Conservation (phyloP, 2,888 invertebrate genomes). For the Doris montereyensis region DNA sequence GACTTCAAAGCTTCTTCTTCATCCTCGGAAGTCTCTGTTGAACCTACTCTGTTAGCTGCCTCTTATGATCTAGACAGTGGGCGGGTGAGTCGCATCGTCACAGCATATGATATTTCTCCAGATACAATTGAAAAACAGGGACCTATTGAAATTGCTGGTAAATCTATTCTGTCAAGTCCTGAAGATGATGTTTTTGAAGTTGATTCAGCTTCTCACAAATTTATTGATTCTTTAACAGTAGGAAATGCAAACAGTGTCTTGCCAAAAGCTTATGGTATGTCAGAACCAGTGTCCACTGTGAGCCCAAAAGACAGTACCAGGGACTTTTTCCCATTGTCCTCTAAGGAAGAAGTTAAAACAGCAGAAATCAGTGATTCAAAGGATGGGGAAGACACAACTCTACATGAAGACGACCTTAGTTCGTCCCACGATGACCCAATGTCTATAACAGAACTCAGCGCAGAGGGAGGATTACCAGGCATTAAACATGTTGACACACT, state of each 20-base stretch:
- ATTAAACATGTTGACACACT: too few relatives aligned
- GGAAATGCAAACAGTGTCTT: constrained; percentile 48
- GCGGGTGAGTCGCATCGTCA: constrained; percentile 73
- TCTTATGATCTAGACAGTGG: constrained; percentile 81
- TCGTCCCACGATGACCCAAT: constrained; percentile 69
- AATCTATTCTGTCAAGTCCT: constrained; percentile 71
- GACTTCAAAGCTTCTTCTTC: constrained; percentile 74
- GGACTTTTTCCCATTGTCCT: neutral
- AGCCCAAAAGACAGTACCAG: neutral
- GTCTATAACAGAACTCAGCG: constrained; percentile 51
- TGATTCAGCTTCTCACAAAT: constrained; percentile 63
- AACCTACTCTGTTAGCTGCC: constrained; percentile 88
- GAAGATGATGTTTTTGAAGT: constrained; percentile 74
- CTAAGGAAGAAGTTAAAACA: too few relatives aligned
- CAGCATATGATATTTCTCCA: constrained; percentile 70
- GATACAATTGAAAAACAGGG: constrained; percentile 74
- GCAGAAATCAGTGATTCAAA: constrained; percentile 33
- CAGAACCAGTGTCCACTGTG: constrained; percentile 11
- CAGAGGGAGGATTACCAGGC: neutral
- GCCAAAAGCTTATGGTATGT: constrained; percentile 38
- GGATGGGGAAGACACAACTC: constrained; percentile 44
- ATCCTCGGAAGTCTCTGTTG: constrained; percentile 89
- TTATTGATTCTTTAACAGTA: too few relatives aligned
- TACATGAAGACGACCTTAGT: constrained; percentile 49
- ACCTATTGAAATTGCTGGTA: constrained; percentile 76